A percentile compares a stretch with the other conserved stretches of the same genome.
phyloP scores from a whole-genome alignment of 37 sponge, comb jelly and placozoan species.

The Beroe forskalii region DNA sequence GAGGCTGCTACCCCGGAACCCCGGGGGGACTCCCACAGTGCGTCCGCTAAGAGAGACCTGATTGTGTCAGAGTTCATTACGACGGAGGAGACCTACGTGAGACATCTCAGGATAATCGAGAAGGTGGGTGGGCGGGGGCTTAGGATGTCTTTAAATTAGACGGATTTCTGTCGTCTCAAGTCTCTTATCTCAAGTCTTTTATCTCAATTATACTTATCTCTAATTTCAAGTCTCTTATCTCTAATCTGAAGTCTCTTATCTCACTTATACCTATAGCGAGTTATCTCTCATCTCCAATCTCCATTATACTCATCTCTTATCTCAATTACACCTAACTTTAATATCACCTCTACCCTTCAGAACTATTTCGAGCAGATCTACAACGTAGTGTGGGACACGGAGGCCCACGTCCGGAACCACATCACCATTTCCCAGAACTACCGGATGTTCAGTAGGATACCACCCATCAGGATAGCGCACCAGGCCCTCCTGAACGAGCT shows the following conservation, averaged over 20 bases:
- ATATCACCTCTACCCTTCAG: too few relatives aligned
- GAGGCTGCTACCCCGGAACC: neutral
- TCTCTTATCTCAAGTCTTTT: too few relatives aligned
- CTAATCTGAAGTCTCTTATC: neutral
- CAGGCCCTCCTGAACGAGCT: neutral
- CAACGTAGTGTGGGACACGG: neutral
- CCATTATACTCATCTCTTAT: too few relatives aligned
- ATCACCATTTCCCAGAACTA: neutral
- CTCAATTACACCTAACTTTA: too few relatives aligned
- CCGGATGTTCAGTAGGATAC: neutral
- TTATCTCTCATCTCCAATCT: too few relatives aligned
- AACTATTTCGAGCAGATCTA: neutral
- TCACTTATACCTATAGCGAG: neutral
- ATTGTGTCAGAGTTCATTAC: constrained; percentile 4
- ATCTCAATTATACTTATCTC: too few relatives aligned
- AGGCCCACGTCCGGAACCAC: neutral
- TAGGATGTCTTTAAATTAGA: too few relatives aligned
- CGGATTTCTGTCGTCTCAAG: too few relatives aligned
- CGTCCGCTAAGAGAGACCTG: neutral
- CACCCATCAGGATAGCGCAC: constrained; percentile 15
- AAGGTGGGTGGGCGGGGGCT: too few relatives aligned
- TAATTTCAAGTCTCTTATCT: neutral
- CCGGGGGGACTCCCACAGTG: neutral
- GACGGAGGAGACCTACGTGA: constrained; percentile 16
- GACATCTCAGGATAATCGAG: constrained; percentile 22